Base-by-base conservation (phyloP, 1,140 invertebrate genomes). In the Thalassaphorura encarpata region DNA sequence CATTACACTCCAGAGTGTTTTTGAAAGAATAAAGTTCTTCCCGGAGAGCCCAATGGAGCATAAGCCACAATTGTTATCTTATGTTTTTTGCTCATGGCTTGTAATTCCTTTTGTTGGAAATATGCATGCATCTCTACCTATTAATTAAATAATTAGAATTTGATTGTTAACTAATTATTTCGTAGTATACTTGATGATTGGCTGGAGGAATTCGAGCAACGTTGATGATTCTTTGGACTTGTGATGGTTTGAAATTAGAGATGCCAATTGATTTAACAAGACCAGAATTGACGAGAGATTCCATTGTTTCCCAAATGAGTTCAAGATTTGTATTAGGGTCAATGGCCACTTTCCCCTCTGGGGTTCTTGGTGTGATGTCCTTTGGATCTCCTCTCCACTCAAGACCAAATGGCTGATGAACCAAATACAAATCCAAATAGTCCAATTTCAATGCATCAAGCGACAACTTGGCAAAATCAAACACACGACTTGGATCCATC, bases 31-130 rank as follows among this genome's bases (percentile, higher is more conserved):
- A 13, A 27, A 41, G 29, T 43, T 26, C 63, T 52, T 16, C 80
- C 84, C 56, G 79, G 81, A 2, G 82, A 83, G 1, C 84, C 89
- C 2, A 95, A 69, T 1, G 89, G 87, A 19, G 84, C 82, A 67
- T 93, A 94, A 0, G 85, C 88, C 16, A 36, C 41, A 15, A 42
- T 13, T 3, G 24, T 51, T 8, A 56, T 51, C 19, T 28, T 48
- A 26, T 70, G 63, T 43, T 66, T 45, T 41, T 67, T 56, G 60
- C 76, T 77, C 49, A 68, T 71, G 42, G 69, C 61, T 13, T 67
- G 51, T 21, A 78, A 61, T n/a, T 67, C 58, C 1, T 65, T 64
- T 62, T 78, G 76, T 47, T 74, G 73, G 36, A 75, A 69, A 60
- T 75, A 76, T 1, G 67, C 69, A 63, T 78, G 71, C 19, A 71